Base-by-base conservation (phyloP, 2,888 invertebrate species). In the Clepsis dumicolana region DNA sequence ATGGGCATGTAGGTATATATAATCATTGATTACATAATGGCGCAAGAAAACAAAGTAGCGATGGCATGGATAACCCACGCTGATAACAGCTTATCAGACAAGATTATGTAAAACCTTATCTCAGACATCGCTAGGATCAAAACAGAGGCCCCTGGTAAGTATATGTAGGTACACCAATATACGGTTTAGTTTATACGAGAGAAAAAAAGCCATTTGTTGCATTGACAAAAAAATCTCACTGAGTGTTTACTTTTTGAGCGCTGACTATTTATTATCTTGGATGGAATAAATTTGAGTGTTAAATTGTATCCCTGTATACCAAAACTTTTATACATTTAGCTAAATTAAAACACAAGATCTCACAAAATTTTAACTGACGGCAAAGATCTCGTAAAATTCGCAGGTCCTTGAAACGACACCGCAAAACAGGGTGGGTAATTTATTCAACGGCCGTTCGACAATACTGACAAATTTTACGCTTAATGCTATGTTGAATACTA, bases 401-500 rank as follows among this genome's bases (percentile, higher is more conserved):
- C 67, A 59, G 32, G 64, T 65, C 69, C 69, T 61, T 64, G 59
- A 72, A 18, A 14, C 64, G 48, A 59, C 54, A 24, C 1, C 64
- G 69, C 73, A 66, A 75, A 77, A 73, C 77, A 75, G 71, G 73
- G 71, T 70, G 66, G 70, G 71, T 87, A 84, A 86, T 86, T 74
- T 82, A 86, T 85, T 82, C 85, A 84, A 83, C 80, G 80, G 80
- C 65, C 75, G 71, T 54, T 70, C 70, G 70, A 41, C 70, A 64
- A 64, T 44, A 38, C 64, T 41, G 64, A 32, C 52, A 32, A 50
- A 59, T 68, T 64, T 59, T 44, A 64, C 68, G 68, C 59, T 57
- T 52, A 59, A 25, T 32, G 56, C 61, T 25, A 50, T n/a, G 59
- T 44, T 52, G 68, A 68, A 68, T 68, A 68, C 52, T 64, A 68